Evolutionary conservation across 2,888 invertebrate species (phyloP).

Genomic region (Pristionchus exspectatus): DNA sequence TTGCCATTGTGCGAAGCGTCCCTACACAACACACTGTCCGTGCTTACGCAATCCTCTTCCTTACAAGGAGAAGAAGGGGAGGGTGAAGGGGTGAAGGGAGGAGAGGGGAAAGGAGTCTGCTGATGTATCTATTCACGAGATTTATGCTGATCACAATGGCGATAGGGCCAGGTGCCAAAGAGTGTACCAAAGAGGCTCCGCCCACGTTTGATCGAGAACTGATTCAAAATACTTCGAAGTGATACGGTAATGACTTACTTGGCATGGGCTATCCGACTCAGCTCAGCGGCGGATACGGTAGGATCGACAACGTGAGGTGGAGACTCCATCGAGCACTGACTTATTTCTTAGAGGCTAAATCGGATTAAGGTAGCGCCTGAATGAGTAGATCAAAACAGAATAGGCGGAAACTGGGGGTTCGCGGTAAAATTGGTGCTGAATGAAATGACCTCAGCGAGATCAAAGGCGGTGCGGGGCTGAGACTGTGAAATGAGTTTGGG

Average conservation of each 20-base stretch:
- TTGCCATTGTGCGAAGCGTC: conserved; percentile 15
- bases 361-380: neutral
- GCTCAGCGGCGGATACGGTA: conserved; percentile 56
- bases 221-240: neutral
- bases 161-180: conserved; percentile 21
- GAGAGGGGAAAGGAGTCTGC: conserved; percentile 2
- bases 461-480: conserved; percentile 18
- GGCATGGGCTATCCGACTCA: conserved; percentile 66
- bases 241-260: conserved; percentile 59
- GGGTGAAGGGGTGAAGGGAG: neutral
- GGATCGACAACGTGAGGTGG: conserved; percentile 45
- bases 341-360: neutral
- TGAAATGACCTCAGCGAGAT: conserved; percentile 32
- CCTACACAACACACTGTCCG: neutral
- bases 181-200: neutral
- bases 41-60: neutral
- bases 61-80: neutral
- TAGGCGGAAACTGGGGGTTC: neutral
- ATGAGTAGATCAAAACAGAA: neutral
- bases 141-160: conserved; percentile 48
- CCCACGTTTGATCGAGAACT: neutral
- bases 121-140: conserved; percentile 33
- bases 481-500: conserved; percentile 22
- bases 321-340: conserved; percentile 40
- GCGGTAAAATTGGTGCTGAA: neutral